A percentile compares a stretch with the other conserved stretches of the same genome.
Conservation (phyloP, 1,140 invertebrate genomes). For the Bombus haemorrhoidalis region DNA sequence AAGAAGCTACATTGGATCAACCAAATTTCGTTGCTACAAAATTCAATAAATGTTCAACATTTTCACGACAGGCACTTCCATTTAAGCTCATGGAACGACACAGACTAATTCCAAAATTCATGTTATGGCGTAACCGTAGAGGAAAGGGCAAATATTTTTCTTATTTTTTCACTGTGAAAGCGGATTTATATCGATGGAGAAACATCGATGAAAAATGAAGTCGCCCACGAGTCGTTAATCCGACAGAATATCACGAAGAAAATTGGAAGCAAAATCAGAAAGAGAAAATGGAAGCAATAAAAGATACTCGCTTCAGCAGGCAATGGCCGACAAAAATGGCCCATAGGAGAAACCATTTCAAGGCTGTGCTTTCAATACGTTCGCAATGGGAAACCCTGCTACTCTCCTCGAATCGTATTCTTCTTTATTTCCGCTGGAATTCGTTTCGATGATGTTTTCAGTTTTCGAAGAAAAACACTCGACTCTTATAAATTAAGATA, state of each 20-base stretch:
- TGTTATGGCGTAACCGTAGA: not conserved
- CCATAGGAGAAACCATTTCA: conserved; percentile 58
- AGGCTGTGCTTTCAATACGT: conserved; percentile 62
- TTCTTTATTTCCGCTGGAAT: conserved; percentile 18
- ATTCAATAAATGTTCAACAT: no score
- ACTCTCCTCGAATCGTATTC: conserved; percentile 42
- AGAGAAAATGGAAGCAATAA: conserved; percentile 48
- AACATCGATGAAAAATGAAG: conserved; percentile 5
- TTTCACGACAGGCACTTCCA: no score
- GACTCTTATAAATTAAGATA: not conserved
- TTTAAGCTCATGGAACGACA: no score
- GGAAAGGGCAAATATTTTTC: no score
- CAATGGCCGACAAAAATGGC: conserved; percentile 56
- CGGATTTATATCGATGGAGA: not conserved
- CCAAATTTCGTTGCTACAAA: no score
- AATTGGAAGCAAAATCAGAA: conserved; percentile 29
- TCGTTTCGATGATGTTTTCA: not conserved
- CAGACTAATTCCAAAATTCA: not conserved
- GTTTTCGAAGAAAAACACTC: not conserved
- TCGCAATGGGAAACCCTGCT: conserved; percentile 46
- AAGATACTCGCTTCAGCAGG: conserved; percentile 26
- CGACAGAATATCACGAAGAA: conserved; percentile 1
- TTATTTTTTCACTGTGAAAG: not conserved
- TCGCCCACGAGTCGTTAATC: not conserved
- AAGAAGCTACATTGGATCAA: not conserved